Conservation (phyloP, 2,888 invertebrate genomes). For the Eucera pruinosa region DNA sequence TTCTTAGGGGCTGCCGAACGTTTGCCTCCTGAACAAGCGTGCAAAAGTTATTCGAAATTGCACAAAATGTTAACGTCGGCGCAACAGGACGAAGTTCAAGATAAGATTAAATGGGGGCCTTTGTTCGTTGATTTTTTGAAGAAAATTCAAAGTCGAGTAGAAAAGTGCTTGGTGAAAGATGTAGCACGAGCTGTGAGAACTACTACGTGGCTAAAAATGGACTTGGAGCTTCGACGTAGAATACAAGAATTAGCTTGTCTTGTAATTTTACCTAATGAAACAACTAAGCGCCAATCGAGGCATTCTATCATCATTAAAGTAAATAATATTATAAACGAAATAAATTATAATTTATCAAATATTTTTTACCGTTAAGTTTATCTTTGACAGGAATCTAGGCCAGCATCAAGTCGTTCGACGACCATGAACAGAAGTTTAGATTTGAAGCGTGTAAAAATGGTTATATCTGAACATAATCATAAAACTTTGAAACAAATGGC, state of each 20-base stretch:
- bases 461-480: constrained; percentile 82
- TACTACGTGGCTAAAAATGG: constrained; percentile 88
- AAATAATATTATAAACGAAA: constrained; percentile 15
- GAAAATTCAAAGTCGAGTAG: constrained; percentile 88
- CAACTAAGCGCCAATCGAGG: constrained; percentile 80
- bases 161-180: constrained; percentile 90
- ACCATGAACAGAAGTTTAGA: constrained; percentile 79
- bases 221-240: constrained; percentile 87
- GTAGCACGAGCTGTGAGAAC: constrained; percentile 88
- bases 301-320: constrained; percentile 81
- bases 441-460: constrained; percentile 83
- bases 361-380: neutral
- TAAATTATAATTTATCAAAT: neutral
- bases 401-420: constrained; percentile 75
- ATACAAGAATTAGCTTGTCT: constrained; percentile 88
- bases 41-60: constrained; percentile 89
- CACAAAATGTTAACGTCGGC: constrained; percentile 79
- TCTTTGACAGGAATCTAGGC: constrained; percentile 74
- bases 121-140: constrained; percentile 87
- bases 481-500: constrained; percentile 76
- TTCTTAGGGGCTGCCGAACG: constrained; percentile 91
- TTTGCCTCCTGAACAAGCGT: constrained; percentile 92
- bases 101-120: constrained; percentile 85
- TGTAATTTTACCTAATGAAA: constrained; percentile 84
- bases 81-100: constrained; percentile 79